These are phyloP conservation scores for Eupithecia subumbrata DNA, from an alignment of 2,888 invertebrate species.

Conservation along the genomic window DNA sequence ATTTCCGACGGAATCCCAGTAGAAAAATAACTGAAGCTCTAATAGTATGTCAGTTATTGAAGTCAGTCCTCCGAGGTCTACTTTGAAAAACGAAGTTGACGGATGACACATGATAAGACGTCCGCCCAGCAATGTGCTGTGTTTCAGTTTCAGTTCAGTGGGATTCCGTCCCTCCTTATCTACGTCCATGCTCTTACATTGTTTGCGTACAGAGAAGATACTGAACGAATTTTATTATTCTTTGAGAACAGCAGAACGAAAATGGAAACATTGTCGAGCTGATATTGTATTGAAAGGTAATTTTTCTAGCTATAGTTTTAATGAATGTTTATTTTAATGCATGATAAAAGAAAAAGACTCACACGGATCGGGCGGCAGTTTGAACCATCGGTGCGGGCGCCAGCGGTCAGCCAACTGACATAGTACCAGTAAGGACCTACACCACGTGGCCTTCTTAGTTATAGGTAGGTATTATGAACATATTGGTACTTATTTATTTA, in stretches of 20 bases:
- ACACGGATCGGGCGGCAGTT: constrained; percentile 28
- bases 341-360: constrained; percentile 40
- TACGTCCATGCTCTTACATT: background rate
- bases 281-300: constrained; percentile 32
- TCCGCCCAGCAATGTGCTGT: background rate
- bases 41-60: background rate
- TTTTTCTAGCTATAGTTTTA: constrained; percentile 24
- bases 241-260: constrained; percentile 20
- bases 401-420: constrained; percentile 27
- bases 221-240: background rate
- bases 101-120: background rate
- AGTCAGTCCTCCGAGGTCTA: background rate
- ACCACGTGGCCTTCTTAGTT: constrained; percentile 34
- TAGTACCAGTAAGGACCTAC: constrained; percentile 33
- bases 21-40: background rate
- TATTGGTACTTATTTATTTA: background rate
- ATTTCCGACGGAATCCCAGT: background rate
- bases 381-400: constrained; percentile 23
- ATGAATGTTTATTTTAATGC: constrained; percentile 37
- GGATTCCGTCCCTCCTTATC: background rate
- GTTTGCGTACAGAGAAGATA: constrained; percentile 3
- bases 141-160: background rate
- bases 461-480: constrained; percentile 35
- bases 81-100: too few relatives aligned
- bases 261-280: constrained; percentile 32